phyloP scores from a whole-genome alignment of 2,113 vertebrate species.

The Holacanthus passer region DNA sequence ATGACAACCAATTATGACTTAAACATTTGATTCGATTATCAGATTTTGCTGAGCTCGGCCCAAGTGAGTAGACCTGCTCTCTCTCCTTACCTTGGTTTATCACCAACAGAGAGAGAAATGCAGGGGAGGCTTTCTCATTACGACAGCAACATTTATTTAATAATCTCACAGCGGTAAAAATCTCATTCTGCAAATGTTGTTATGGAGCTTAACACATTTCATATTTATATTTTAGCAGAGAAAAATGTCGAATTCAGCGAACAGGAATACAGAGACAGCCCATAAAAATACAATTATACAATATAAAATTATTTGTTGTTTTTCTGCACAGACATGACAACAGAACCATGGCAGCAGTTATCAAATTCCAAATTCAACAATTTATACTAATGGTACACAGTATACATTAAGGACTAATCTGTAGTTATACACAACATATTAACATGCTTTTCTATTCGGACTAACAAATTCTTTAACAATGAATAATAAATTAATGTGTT shows the following conservation, averaged over 20 bases:
- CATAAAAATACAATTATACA: slow-evolving; percentile 43
- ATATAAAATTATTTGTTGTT: slow-evolving; percentile 39
- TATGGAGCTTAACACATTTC: slow-evolving; percentile 57
- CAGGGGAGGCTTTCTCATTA: slow-evolving; percentile 55
- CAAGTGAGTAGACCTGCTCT: slow-evolving; percentile 10
- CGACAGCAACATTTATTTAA: slow-evolving; percentile 60
- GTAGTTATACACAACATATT: background rate
- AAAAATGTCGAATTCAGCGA: slow-evolving; percentile 35
- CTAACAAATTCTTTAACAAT: slow-evolving; percentile 9
- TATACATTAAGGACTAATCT: background rate
- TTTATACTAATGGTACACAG: background rate
- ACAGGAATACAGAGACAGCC: slow-evolving; percentile 40
- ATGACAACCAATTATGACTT: slow-evolving; percentile 23
- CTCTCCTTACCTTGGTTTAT: slow-evolving; percentile 36
- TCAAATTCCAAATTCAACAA: background rate
- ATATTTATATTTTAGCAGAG: slow-evolving; percentile 54
- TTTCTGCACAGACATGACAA: slow-evolving; percentile 13
- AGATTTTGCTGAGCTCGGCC: slow-evolving; percentile 29
- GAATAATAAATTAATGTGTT: background rate
- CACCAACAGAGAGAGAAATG: slow-evolving; percentile 29
- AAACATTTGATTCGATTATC: slow-evolving; percentile 33
- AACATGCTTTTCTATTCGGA: background rate
- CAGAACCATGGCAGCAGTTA: slow-evolving; percentile 11
- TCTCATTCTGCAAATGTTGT: slow-evolving; percentile 62
- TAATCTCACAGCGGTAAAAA: slow-evolving; percentile 61